Evolutionary conservation across 2,113 vertebrate species (phyloP).

Genomic region (Craseonycteris thonglongyai): DNA sequence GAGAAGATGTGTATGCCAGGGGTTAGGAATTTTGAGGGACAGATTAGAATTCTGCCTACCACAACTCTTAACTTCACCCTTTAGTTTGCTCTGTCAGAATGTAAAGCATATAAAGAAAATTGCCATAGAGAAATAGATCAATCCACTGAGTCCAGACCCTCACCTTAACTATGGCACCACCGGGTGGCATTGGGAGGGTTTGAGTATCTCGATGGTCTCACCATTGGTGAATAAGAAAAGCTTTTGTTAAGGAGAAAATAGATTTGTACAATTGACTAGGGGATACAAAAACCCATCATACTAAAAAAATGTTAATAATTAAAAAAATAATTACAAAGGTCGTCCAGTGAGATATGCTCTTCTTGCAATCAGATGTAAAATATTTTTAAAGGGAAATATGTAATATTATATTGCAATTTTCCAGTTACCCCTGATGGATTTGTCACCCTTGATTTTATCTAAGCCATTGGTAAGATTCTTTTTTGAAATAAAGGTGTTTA

Average conservation of each 20-base stretch:
- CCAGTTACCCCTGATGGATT: background rate
- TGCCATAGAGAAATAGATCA: background rate
- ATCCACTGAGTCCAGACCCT: background rate
- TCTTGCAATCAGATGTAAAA: background rate
- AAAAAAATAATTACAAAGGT: background rate
- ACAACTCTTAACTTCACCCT: background rate
- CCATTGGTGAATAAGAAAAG: background rate
- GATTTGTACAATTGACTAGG: background rate
- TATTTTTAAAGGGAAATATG: background rate
- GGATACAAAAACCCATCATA: background rate
- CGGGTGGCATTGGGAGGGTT: background rate
- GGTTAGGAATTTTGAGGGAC: background rate
- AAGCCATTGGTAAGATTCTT: background rate
- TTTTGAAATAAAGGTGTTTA: background rate
- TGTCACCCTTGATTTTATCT: conserved; percentile 18
- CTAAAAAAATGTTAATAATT: background rate
- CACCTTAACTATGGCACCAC: background rate
- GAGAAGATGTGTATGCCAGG: background rate
- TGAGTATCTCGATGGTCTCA: background rate
- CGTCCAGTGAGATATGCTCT: background rate
- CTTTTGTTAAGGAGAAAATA: background rate
- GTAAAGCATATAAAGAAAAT: background rate
- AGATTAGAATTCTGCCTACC: background rate
- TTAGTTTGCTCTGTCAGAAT: background rate
- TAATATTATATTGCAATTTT: background rate